Base-by-base conservation (phyloP, 2,113 vertebrate species). In the Myotis lucifugus region DNA sequence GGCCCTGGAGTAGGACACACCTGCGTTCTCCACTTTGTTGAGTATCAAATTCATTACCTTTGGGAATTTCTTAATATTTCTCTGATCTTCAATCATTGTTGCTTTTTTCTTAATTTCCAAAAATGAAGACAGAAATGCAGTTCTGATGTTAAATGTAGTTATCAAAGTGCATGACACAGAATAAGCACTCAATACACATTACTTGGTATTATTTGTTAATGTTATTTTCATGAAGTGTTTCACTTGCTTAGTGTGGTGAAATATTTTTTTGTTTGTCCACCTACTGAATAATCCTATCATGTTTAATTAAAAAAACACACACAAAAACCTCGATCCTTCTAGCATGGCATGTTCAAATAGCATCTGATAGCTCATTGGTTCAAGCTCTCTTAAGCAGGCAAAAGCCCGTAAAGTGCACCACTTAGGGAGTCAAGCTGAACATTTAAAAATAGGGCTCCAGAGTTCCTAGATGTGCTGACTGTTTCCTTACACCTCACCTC, bases 121-220 rank as follows among this genome's bases (percentile, higher is more conserved):
- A 94, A 95, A 74, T 85, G 15, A 17, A 94, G 67, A 59, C 6
- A 95, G 78, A 94, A 93, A 59, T 50, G 12, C 21, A 87, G 27
- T 61, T 92, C 42, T 10, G 23, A 69, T n/a, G 85, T 88, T 73
- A 93, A 74, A 83, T 29, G 32, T 76, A 66, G 23, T 85, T 69
- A 85, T 69, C 74, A 78, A 90, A 87, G 18, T 29, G 0, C 3
- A 77, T 27, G 37, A 46, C 7, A 23, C 17, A n/a, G 64, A 77
- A 23, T 78, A 89, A 48, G 17, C 29, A 34, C 19, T 78, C 25
- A 66, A 2, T 40, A 81, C 18, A 73, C 34, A 32, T 59, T 72
- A 92, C 15, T 48, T 86, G 46, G 40, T 56, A 82, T 66, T 85
- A 74, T 70, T 72, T 66, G 25, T 64, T 19, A 95, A 56, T 12